Base-by-base conservation (phyloP, 2,797 vertebrate species). In the Nannoperca australis region DNA sequence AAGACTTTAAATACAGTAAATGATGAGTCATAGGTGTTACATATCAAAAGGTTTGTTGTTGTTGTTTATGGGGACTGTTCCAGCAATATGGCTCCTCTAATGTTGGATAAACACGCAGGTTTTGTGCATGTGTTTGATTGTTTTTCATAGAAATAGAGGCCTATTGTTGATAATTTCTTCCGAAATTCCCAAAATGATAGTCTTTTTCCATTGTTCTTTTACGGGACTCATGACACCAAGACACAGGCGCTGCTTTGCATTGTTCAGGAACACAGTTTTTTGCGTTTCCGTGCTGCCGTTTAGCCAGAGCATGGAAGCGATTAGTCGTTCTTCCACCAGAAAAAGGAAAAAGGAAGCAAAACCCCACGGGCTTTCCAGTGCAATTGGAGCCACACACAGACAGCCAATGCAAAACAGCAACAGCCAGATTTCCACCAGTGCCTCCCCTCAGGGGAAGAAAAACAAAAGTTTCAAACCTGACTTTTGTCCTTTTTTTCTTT, bases 321-420 rank as follows among this genome's bases (percentile, higher is more conserved):
- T 89, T 81, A 76, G 49, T 55, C 70, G 70, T 77, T 80, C 45
- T 79, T 79, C 59, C n/a, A 55, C 73, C 8, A 76, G 54, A 63
- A 49, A 15, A 13, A 15, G 44, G 44, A 44, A 70, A 73, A 51
- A 13, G 5, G 6, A 32, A 70, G 38, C 51, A 64, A 78, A 71
- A 65, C 1, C 72, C 76, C 76, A 27, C 60, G 61, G 22, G 32
- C 55, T 38, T 11, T 44, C 4, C 18, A 40, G 40, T 1, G 12
- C 66, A 83, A 90, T 79, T 36, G 70, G 54, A 87, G 65, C 69
- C 88, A 87, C 69, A 84, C 34, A 8, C 87, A 40, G 45, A 58
- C 42, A n/a, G 18, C 20, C 14, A 42, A 18, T 7, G 18, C 22
- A 22, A 22, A 24, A 7, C 1, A 10, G 24, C 34, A 20, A 27